Conservation (phyloP, 2,888 invertebrate genomes). For the Tenthredo scrophulariae region DNA sequence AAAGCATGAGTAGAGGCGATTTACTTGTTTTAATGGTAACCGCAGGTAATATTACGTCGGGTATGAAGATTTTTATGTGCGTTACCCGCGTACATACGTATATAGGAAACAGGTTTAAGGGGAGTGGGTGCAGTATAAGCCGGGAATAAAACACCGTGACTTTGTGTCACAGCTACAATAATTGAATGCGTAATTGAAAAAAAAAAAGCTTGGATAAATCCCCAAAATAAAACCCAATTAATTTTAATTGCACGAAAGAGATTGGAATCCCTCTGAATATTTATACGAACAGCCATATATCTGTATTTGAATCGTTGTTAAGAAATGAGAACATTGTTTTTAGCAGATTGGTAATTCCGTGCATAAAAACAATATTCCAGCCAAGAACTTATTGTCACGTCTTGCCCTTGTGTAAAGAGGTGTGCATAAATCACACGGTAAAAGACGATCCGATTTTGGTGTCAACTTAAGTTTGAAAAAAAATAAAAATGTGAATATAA, state of each 20-base stretch:
- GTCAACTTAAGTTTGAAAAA: not conserved
- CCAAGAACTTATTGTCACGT: not conserved
- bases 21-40: not conserved
- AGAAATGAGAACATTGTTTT: not conserved
- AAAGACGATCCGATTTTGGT: not conserved
- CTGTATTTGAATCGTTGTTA: not conserved
- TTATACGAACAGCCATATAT: not conserved
- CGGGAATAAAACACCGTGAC: conserved; percentile 19
- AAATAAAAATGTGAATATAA: not conserved
- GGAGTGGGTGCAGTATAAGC: not conserved
- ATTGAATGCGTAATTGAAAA: conserved; percentile 38
- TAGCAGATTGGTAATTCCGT: not conserved
- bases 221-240: conserved; percentile 9
- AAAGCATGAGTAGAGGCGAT: not conserved
- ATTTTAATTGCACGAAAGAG: conserved; percentile 24
- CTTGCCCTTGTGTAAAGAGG: not conserved
- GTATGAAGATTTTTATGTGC: conserved; percentile 22
- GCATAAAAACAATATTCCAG: not conserved
- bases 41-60: conserved; percentile 1
- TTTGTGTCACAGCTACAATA: conserved; percentile 22
- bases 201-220: conserved; percentile 27
- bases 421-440: not conserved
- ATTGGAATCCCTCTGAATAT: not conserved
- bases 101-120: not conserved
- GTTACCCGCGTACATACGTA: not conserved